Base-by-base conservation (phyloP, 2,888 invertebrate genomes). In the Pachydiplax longipennis region DNA sequence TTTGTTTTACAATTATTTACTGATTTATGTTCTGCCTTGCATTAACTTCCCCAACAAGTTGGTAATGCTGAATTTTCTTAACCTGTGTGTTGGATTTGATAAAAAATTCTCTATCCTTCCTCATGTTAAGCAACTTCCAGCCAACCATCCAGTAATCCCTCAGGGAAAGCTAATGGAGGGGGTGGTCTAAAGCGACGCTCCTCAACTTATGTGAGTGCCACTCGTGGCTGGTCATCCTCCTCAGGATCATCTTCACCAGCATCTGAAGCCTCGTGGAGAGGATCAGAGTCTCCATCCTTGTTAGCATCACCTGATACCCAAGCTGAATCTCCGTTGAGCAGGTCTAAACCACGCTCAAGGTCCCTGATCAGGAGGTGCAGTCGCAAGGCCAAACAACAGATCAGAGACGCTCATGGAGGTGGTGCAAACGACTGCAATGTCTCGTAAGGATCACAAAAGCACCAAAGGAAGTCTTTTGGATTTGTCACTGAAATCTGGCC, bases 351-450 rank as follows among this genome's bases (percentile, higher is more conserved):
- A 2, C 94, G 97, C 92, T 96, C 96, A 92, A 95, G 97, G 91
- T 97, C 97, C 91, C 95, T 98, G 91, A 97, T 98, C 92, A 95
- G 98, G 92, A 95, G 97, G 91, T 96, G 97, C 91, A 97, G 97
- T 93, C 95, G 97, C 92, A 97, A 97, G 94, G 96, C 97, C 91
- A 97, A 97, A 93, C 97, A 97, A 93, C 97, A 97, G 94, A 96
- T 97, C 92, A 95, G 96, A 92, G 97, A 97, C 92, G 96, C 96
- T 82, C 96, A 96, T 92, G 95, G 93, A 91, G 94, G 94, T 91
- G 94, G 94, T 91, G 94, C 95, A 53, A 96, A 97, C 92, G 96
- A 97, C 93, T 97, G 97, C 93, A 96, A 95, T 93, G 95, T 97
- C 92, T 97, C 97, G 92, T 97, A 96, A 95, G 91, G 91, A 53